Base-by-base conservation (phyloP, 2,888 invertebrate species). In the Bhutanitis thaidina region DNA sequence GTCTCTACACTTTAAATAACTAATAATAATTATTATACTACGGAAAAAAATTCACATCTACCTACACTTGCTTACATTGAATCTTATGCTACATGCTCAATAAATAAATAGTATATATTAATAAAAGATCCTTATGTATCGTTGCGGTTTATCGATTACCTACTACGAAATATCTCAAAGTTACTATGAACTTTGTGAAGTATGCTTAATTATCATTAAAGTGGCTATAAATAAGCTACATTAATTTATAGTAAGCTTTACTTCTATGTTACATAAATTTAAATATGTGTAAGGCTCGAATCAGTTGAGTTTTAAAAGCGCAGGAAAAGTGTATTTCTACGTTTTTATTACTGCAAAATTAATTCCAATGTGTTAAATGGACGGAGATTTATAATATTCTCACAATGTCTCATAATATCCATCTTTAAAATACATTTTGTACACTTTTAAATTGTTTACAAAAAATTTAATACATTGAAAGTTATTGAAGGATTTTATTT, bases 91-190 rank as follows among this genome's bases (percentile, higher is more conserved):
- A 77, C 63, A 69, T 69, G 71, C 72, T 81, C 69, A 88, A 88
- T 88, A 86, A 88, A 88, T 88, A 88, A 87, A 84, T 87, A 83
- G 78, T 75, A 86, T 86, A 86, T 85, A 85, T 85, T 87, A 87
- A 74, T 77, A 71, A 75, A 69, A 71, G 70, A 68, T 59, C 54
- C 62, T 66, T 71, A 63, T 72, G 59, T 60, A 46, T 63, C 55
- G 55, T 61, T 60, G 57, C 56, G 61, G 60, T 67, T 67, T 61
- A 32, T 15, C 38, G 15, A 40, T 14, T 7, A 9, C 12, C 34
- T 7, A 9, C 12, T 35, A 44, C 10, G 8, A 34, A 12, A 12
- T 34, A 34, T 12, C 4, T 34, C 3, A 34, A 34, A 34, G 12
- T 27, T 27, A 27, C 27, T 27, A 27, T 9, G 27, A 20, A 38